Percentiles rank a stretch among this genome's conserved stretches.
phyloP scores from a whole-genome alignment of 2,888 invertebrate species.

The Argyresthia goedartella region DNA sequence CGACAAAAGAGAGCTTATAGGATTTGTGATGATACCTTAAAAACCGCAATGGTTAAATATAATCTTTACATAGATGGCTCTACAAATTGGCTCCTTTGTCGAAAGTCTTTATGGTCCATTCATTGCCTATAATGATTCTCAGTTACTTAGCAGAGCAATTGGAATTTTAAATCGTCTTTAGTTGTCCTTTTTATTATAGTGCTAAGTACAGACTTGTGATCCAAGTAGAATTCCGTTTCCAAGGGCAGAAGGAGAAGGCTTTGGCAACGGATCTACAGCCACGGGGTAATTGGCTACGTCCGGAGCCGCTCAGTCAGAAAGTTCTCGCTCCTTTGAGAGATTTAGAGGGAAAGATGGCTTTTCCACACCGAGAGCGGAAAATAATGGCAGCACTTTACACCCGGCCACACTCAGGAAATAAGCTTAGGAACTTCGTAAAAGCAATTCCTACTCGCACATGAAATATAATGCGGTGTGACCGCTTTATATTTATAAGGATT shows the following conservation, averaged over 20 bases:
- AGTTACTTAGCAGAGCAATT: not conserved
- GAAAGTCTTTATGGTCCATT: not conserved
- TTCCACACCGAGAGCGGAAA: conserved; percentile 28
- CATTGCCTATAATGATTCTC: not conserved
- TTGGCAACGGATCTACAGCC: not conserved
- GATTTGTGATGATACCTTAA: no score
- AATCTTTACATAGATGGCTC: no score
- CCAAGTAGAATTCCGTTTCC: no score
- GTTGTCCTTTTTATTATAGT: no score
- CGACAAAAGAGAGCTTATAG: no score
- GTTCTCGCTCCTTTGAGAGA: conserved; percentile 46
- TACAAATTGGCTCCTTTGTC: not conserved
- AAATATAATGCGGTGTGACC: conserved; percentile 64
- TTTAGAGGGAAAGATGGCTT: conserved; percentile 31
- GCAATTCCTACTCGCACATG: conserved; percentile 63
- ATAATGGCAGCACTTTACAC: conserved; percentile 67
- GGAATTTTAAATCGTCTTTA: no score
- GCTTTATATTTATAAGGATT: conserved; percentile 66
- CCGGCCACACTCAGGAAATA: conserved; percentile 64
- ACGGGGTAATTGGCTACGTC: conserved; percentile 20
- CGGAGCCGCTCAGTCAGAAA: conserved; percentile 49
- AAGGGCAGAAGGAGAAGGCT: not conserved
- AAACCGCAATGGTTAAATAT: no score
- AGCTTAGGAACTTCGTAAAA: conserved; percentile 69
- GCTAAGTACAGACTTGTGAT: no score